A percentile compares a stretch with the other conserved stretches of the same genome.
phyloP scores from a whole-genome alignment of 2,113 vertebrate species.

The Corydoras sp. region DNA sequence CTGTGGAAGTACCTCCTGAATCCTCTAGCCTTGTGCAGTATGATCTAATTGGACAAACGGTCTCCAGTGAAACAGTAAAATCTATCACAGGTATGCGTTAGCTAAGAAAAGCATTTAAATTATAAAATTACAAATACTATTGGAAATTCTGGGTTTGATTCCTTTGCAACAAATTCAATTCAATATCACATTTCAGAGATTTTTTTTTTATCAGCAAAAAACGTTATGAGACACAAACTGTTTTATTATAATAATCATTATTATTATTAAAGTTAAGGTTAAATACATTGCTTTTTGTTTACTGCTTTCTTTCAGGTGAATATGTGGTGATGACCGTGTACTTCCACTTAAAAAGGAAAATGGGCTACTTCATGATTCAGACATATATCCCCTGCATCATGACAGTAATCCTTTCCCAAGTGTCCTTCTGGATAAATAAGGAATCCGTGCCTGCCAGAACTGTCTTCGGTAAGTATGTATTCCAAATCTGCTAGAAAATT shows the following conservation, averaged over 20 bases:
- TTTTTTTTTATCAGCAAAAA: no score
- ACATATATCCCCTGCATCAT: slow-evolving; percentile 99
- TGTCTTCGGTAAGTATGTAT: slow-evolving; percentile 85
- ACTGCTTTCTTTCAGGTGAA: slow-evolving; percentile 76
- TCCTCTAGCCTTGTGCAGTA: slow-evolving; percentile 98
- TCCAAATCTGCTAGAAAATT: slow-evolving; percentile 41
- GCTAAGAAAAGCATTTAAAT: no score
- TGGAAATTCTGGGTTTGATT: no score
- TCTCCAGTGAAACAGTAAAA: slow-evolving; percentile 91
- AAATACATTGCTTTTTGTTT: slow-evolving; percentile 16
- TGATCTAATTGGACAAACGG: slow-evolving; percentile 92
- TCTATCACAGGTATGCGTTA: slow-evolving; percentile 84
- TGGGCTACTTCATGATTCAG: slow-evolving; percentile 99
- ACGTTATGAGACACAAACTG: no score
- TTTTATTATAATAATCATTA: no score
- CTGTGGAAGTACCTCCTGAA: slow-evolving; percentile 93
- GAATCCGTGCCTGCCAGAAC: slow-evolving; percentile 96
- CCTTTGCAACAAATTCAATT: no score
- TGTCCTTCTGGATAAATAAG: slow-evolving; percentile 99
- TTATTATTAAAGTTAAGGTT: not conserved
- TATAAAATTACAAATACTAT: no score
- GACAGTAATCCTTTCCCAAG: slow-evolving; percentile 99
- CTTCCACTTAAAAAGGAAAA: slow-evolving; percentile 94
- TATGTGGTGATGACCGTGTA: slow-evolving; percentile 97
- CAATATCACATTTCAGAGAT: no score